phyloP scores from a whole-genome alignment of 2,113 vertebrate genomes.

The Seriola dumerili region DNA sequence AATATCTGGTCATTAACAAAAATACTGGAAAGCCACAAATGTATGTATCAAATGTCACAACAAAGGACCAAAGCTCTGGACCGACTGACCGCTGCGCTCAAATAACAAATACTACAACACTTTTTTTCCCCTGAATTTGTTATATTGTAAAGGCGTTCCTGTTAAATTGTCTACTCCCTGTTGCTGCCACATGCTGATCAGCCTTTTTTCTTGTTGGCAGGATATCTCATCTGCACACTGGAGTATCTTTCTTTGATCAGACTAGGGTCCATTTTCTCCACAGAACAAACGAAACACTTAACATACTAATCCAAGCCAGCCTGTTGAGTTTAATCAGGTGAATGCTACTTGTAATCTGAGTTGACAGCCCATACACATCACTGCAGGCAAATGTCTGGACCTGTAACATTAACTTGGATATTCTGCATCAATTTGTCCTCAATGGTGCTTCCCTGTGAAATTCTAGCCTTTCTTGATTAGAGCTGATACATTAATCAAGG shows the following conservation, averaged over 20 bases:
- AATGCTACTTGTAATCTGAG: conserved; percentile 38
- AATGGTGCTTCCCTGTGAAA: conserved; percentile 43
- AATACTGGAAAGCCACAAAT: too few relatives aligned
- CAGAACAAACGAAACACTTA: conserved; percentile 49
- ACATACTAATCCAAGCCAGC: conserved; percentile 56
- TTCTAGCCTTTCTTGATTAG: conserved; percentile 31
- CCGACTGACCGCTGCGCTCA: too few relatives aligned
- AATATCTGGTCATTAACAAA: background rate
- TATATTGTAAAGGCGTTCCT: background rate
- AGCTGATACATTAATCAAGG: conserved; percentile 38
- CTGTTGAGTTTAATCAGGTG: conserved; percentile 33
- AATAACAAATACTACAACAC: background rate
- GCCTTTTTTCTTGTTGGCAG: background rate
- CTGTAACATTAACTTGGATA: conserved; percentile 35
- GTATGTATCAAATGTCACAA: background rate
- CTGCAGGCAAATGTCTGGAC: conserved; percentile 31
- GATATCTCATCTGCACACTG: background rate
- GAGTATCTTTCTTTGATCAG: conserved; percentile 43
- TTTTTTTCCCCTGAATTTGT: background rate
- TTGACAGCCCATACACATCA: conserved; percentile 46
- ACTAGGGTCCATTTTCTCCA: background rate
- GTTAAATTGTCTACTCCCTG: background rate
- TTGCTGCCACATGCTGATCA: background rate
- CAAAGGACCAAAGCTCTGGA: background rate
- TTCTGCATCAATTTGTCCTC: conserved; percentile 20